Evolutionary conservation across 2,888 invertebrate species (phyloP).

Genomic region (Habrosyne pyritoides): DNA sequence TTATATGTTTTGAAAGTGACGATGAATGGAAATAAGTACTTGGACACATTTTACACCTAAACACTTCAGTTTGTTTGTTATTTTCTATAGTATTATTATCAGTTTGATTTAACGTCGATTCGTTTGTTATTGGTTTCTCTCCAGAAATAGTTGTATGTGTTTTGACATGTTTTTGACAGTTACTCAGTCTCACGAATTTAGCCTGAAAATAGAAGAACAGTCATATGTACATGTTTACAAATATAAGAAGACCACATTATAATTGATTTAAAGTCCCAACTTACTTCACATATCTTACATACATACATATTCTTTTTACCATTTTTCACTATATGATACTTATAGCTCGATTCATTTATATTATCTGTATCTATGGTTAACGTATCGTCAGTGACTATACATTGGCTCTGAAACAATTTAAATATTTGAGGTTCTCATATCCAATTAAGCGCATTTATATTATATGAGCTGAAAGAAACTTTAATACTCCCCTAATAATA

Average conservation of each 20-base stretch:
- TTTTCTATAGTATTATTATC: slow-evolving; percentile 19
- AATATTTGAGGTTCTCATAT: no score
- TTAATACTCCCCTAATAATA: no score
- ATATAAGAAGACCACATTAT: background rate
- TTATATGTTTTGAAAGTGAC: slow-evolving; percentile 69
- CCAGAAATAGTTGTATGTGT: slow-evolving; percentile 46
- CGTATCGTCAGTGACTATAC: slow-evolving; percentile 46
- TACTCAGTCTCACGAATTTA: slow-evolving; percentile 53
- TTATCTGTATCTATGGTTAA: slow-evolving; percentile 53
- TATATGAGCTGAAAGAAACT: no score
- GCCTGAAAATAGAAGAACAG: slow-evolving; percentile 48
- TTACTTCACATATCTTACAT: slow-evolving; percentile 66
- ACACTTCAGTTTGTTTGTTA: slow-evolving; percentile 27
- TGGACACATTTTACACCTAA: slow-evolving; percentile 71
- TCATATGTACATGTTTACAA: background rate
- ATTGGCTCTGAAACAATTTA: slow-evolving; percentile 51
- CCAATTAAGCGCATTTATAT: no score
- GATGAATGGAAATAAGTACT: slow-evolving; percentile 60
- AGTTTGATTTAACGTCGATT: slow-evolving; percentile 12
- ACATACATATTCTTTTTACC: slow-evolving; percentile 50
- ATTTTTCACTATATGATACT: slow-evolving; percentile 39
- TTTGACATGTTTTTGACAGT: slow-evolving; percentile 61
- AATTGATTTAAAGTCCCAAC: slow-evolving; percentile 20
- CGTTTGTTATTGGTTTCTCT: slow-evolving; percentile 15
- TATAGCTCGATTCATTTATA: slow-evolving; percentile 22